These are phyloP conservation scores for Anastatus disparis DNA, from an alignment of 1,140 invertebrate species.

Conservation along the genomic window DNA sequence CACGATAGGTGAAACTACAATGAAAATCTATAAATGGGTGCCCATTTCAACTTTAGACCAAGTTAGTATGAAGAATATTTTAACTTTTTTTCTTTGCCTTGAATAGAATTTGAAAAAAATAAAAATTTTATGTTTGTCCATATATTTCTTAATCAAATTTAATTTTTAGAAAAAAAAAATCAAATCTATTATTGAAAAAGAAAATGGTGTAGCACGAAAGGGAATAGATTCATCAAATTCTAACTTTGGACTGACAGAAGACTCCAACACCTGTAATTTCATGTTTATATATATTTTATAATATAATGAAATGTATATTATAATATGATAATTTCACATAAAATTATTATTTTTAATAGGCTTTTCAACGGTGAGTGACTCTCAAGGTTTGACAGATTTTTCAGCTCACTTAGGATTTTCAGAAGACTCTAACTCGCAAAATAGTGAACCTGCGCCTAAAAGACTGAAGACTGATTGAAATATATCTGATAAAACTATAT, in stretches of 20 bases:
- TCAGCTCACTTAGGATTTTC: conserved; percentile 86
- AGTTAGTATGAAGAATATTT: conserved; percentile 52
- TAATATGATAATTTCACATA: neutral
- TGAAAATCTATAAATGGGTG: conserved; percentile 99
- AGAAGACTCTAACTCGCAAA: conserved; percentile 89
- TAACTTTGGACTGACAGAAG: conserved; percentile 84
- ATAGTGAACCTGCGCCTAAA: conserved; percentile 82
- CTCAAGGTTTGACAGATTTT: conserved; percentile 86
- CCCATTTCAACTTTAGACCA: conserved; percentile 85
- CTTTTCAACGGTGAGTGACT: conserved; percentile 90
- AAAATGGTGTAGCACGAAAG: conserved; percentile 78
- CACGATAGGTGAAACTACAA: conserved; percentile 95
- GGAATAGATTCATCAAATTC: conserved; percentile 82
- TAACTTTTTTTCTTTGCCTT: no score
- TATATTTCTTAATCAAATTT: no score
- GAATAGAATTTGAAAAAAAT: no score
- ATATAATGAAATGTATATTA: neutral
- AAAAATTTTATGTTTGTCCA: no score
- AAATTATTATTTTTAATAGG: conserved; percentile 65
- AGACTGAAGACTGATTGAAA: conserved; percentile 77
- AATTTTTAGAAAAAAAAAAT: conserved; percentile 70
- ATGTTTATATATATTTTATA: conserved; percentile 29
- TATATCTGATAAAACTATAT: no score
- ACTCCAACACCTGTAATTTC: conserved; percentile 87
- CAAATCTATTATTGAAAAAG: conserved; percentile 77